Base-by-base conservation (phyloP, 2,113 vertebrate genomes). In the Sinosuthora webbiana region DNA sequence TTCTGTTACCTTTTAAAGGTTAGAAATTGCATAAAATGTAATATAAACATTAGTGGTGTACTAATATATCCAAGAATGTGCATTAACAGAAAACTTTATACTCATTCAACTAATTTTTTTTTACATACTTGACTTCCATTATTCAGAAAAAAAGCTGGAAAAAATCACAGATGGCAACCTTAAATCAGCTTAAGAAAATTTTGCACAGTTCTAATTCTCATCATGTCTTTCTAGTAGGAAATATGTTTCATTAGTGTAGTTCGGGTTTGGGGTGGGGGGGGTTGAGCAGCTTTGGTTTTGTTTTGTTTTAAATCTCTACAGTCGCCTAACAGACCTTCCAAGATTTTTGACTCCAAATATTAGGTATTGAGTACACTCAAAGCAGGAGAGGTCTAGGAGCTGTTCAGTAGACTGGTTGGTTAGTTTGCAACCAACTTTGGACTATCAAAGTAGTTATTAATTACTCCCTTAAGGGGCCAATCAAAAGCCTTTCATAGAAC, bases 1-100 rank as follows among this genome's bases (percentile, higher is more conserved):
- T 86, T 93, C 39, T 80, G 39, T 47, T 92, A 80, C 33, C 45
- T 31, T 94, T 95, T 87, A 95, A 89, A 95, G 77, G 49, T 90
- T 90, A 93, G 20, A 90, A 93, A 77, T 47, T 39, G 14, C 73
- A 88, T 90, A 77, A 93, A 89, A 79, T 64, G 8, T 64, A 79
- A 44, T 42, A 37, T 16, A 50, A 82, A 17, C 16, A 85, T 44
- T 14, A 53, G 15, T 71, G 33, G 6, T 81, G 18, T 55, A 56
- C 24, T 77, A 88, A 84, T 85, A 50, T n/a, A 90, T 41, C 21
- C 39, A 81, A 68, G 20, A 77, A 85, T 33, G 35, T 77, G 20
- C 47, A 86, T 49, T 55, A 80, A 67, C 8, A n/a, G 35, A 49
- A 65, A 90, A 64, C 2, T 63, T 55, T 47, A 3, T 50, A n/a